Evolutionary conservation across 2,888 invertebrate species (phyloP).

Genomic region (Tenthredo mesomela): DNA sequence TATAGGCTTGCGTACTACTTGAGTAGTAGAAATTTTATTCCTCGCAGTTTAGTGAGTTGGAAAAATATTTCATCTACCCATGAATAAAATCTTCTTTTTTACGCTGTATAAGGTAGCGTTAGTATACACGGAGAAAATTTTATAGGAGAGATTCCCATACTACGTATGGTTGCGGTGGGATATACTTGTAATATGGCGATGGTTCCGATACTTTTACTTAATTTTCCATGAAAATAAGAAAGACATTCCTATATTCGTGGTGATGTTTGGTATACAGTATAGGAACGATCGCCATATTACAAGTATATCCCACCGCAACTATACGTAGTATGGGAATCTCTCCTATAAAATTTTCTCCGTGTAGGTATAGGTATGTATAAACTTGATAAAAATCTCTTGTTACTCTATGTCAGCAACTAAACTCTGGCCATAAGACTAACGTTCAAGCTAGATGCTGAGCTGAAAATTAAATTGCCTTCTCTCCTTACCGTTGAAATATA

Average conservation of each 20-base stretch:
- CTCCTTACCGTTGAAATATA: background rate
- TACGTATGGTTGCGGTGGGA: too few relatives aligned
- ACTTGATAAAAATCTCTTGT: slow-evolving; percentile 18
- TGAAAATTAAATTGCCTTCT: background rate
- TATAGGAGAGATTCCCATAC: too few relatives aligned
- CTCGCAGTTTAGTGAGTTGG: background rate
- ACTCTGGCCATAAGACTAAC: background rate
- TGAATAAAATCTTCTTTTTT: background rate
- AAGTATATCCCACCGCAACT: too few relatives aligned
- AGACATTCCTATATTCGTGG: too few relatives aligned
- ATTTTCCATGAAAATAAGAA: too few relatives aligned
- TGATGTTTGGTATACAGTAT: too few relatives aligned
- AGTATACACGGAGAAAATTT: too few relatives aligned
- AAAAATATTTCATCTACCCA: background rate
- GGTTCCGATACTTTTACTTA: too few relatives aligned
- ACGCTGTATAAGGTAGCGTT: background rate
- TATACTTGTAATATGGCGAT: too few relatives aligned
- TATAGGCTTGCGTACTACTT: background rate
- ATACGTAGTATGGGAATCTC: too few relatives aligned
- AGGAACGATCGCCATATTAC: too few relatives aligned
- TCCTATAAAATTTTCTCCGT: too few relatives aligned
- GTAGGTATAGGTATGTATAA: background rate
- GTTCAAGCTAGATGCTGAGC: background rate
- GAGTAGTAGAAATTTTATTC: background rate
- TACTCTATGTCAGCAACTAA: slow-evolving; percentile 19